These are phyloP conservation scores for Mastomys coucha DNA, from an alignment of 2,113 vertebrate genomes.

Conservation along the genomic window DNA sequence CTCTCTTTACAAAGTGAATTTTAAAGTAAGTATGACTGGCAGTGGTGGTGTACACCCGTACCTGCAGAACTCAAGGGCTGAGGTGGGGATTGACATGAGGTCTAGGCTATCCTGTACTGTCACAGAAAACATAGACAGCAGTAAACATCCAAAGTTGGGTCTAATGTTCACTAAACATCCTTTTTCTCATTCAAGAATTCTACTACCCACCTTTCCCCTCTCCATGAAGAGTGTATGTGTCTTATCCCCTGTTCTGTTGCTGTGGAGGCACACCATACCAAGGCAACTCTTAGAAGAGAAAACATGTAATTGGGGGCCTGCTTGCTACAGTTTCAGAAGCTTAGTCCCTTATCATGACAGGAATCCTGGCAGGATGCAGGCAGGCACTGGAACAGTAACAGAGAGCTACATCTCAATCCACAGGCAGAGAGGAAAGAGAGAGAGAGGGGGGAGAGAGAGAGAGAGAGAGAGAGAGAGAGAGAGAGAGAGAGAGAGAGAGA, in stretches of 20 bases:
- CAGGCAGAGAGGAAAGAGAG: not conserved
- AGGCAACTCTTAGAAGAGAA: not conserved
- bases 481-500: not conserved
- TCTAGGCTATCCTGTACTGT: not conserved
- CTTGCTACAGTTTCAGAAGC: not conserved
- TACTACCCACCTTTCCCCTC: not conserved
- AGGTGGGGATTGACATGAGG: not conserved
- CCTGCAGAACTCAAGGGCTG: not conserved
- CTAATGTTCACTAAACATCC: not conserved
- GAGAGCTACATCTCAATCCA: not conserved
- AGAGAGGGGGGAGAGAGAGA: not conserved
- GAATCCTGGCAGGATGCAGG: not conserved
- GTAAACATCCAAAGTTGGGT: not conserved
- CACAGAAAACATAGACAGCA: not conserved
- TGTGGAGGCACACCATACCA: not conserved
- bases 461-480: too few relatives aligned
- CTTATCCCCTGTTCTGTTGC: not conserved
- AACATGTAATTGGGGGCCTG: not conserved
- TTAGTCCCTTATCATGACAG: not conserved
- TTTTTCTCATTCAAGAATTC: not conserved
- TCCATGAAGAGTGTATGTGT: not conserved
- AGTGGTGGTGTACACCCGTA: not conserved
- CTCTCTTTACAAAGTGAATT: not conserved
- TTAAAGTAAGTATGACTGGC: constrained; percentile 9
- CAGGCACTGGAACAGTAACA: not conserved